These are phyloP conservation scores for Fragum fragum DNA, from an alignment of 2,888 invertebrate genomes.

Conservation along the genomic window DNA sequence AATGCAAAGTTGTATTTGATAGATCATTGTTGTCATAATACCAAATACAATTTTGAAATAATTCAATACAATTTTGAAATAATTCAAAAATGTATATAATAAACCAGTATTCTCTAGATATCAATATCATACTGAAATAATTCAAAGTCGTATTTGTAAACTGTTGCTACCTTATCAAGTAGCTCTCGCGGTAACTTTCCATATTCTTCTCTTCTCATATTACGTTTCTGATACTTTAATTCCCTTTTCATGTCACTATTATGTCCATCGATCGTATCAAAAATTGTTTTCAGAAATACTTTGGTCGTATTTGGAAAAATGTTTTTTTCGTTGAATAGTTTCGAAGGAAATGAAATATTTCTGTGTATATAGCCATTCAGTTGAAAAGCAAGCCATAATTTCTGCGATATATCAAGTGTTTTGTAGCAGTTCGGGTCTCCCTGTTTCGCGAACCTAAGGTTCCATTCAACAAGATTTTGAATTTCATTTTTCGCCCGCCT, in stretches of 20 bases:
- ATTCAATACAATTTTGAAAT: too few relatives aligned
- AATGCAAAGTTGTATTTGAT: too few relatives aligned
- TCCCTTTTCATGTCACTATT: background rate
- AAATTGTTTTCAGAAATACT: background rate
- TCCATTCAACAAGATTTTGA: conserved; percentile 50
- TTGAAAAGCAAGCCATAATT: conserved; percentile 64
- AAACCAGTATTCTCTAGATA: too few relatives aligned
- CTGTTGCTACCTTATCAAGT: conserved; percentile 35
- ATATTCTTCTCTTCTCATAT: conserved; percentile 54
- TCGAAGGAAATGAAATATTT: conserved; percentile 29
- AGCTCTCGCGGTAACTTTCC: conserved; percentile 35
- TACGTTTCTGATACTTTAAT: conserved; percentile 33
- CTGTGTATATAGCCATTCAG: conserved; percentile 64
- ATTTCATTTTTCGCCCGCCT: conserved; percentile 47
- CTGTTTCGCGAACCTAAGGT: too few relatives aligned
- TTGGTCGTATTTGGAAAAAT: background rate
- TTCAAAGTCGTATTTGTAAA: conserved; percentile 65
- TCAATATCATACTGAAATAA: too few relatives aligned
- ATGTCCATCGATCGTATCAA: background rate
- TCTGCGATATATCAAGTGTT: conserved; percentile 39
- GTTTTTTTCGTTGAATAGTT: background rate
- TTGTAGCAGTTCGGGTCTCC: background rate
- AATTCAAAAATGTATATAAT: too few relatives aligned
- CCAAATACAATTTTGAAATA: too few relatives aligned
- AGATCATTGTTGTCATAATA: too few relatives aligned